Conservation (phyloP, 2,113 vertebrate species). For the Sturnus vulgaris region DNA sequence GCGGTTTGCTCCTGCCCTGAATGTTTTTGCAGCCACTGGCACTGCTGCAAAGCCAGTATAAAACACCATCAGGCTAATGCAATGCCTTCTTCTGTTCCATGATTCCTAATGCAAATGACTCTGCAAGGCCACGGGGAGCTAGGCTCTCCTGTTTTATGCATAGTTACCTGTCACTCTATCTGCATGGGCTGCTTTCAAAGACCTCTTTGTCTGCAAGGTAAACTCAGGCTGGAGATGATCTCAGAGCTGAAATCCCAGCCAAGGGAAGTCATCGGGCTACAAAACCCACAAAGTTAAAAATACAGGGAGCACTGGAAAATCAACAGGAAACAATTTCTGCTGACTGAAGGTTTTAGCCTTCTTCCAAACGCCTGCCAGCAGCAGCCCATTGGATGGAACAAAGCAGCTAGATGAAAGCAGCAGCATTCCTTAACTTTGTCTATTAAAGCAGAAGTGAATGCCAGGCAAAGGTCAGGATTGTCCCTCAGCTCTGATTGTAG, state of each 20-base stretch:
- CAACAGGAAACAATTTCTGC: constrained; percentile 58
- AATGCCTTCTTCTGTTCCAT: neutral
- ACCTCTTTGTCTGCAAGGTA: constrained; percentile 62
- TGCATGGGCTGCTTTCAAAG: constrained; percentile 40
- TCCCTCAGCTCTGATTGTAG: neutral
- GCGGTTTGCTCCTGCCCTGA: neutral
- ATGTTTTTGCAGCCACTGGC: neutral
- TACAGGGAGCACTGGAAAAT: constrained; percentile 51
- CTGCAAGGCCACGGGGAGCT: neutral
- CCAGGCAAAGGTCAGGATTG: neutral
- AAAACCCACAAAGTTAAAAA: constrained; percentile 60
- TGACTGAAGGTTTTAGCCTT: constrained; percentile 21
- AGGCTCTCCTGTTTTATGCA: neutral
- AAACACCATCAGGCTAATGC: neutral
- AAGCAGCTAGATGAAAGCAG: neutral
- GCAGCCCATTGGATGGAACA: neutral
- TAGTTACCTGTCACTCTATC: constrained; percentile 26
- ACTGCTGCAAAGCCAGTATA: neutral
- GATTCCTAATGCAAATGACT: neutral
- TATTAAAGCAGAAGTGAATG: neutral
- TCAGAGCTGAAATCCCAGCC: constrained; percentile 37
- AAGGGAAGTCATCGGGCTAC: constrained; percentile 50
- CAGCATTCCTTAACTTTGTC: neutral
- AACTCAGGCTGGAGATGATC: constrained; percentile 38
- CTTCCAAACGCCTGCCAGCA: constrained; percentile 1